Evolutionary conservation across 2,888 invertebrate species (phyloP), one percentile per base, ranked within the genome.

Genomic region (Calameuta idolon): DNA sequence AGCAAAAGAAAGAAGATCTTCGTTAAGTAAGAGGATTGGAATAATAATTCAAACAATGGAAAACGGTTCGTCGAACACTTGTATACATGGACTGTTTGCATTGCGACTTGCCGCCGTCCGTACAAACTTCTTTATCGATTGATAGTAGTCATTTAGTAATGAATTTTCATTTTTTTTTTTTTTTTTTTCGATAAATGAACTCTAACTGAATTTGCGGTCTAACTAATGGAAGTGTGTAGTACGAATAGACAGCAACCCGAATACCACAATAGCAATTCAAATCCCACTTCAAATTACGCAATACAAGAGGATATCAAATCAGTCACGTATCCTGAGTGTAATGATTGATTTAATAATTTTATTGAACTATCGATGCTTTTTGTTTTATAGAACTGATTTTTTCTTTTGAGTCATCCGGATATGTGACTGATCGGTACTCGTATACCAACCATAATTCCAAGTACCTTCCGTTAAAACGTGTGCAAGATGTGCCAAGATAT

Each of bases 141-240:
- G 5, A 55, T 9, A 23, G 9, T 23, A 23, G 31, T 33, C 15
- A 3, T 34, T 71, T 12, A 3, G 15, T 11, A 9, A 23, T 11
- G 31, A 71, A 71, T 31, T 71, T 71, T 34, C 34, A 71, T 69
- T 3, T 5, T 15, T 23, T 23, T 23, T 9, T 23, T 40, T 9
- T 23, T 23, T 9, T 23, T 55, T 9, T 0, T 12, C 4, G 11
- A n/a, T 30, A 11, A 40, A 12, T 12, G 11, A 40, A 34, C 69
- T 37, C 40, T 77, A 86, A 86, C 86, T 86, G 86, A 86, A 85
- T 81, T 86, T 87, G 86, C 86, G 85, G 85, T 79, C 34, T 69
- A 68, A 23, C 30, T 77, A 76, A 30, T 55, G 71, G 34, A 71
- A 71, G 34, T 71, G 23, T 34, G 23, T 71, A 76, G 75, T 76